phyloP scores from a whole-genome alignment of 2,113 vertebrate species.

The Oryzias celebensis region DNA sequence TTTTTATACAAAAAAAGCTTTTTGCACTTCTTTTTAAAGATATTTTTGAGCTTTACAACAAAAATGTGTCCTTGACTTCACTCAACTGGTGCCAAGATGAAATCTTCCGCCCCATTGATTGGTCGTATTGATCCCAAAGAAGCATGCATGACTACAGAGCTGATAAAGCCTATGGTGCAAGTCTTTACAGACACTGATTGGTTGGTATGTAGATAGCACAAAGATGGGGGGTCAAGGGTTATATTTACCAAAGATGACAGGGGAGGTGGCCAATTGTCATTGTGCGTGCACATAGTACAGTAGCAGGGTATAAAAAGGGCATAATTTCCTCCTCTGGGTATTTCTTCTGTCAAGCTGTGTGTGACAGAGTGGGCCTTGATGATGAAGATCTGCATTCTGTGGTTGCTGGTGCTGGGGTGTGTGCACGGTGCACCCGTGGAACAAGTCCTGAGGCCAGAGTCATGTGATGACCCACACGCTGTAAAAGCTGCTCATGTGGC shows the following conservation, averaged over 20 bases:
- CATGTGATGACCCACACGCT: slow-evolving; percentile 53
- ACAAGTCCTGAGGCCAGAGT: slow-evolving; percentile 15
- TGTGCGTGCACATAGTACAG: slow-evolving; percentile 2
- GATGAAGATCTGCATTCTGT: slow-evolving; percentile 62
- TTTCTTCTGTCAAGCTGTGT: slow-evolving; percentile 8
- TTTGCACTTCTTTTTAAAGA: not conserved
- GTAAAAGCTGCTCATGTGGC: slow-evolving; percentile 54
- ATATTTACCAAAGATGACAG: slow-evolving; percentile 36
- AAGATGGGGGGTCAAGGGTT: slow-evolving; percentile 39
- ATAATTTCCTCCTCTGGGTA: not conserved
- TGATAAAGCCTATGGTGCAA: slow-evolving; percentile 50
- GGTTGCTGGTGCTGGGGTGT: slow-evolving; percentile 56
- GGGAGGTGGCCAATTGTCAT: not conserved
- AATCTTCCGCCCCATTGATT: not conserved
- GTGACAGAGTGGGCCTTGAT: slow-evolving; percentile 7
- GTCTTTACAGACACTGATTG: slow-evolving; percentile 22
- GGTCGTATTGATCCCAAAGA: slow-evolving; percentile 4
- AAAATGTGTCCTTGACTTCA: not conserved
- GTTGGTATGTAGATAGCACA: not conserved
- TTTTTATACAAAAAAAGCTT: not conserved
- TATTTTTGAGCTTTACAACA: not conserved
- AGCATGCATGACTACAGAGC: not conserved
- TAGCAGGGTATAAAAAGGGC: slow-evolving; percentile 38
- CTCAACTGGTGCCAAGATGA: not conserved
- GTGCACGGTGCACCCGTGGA: slow-evolving; percentile 51